Percentiles rank a stretch among this genome's conserved stretches.
Evolutionary conservation across 1,140 invertebrate species (phyloP).

Genomic region (Bombus waltoni): DNA sequence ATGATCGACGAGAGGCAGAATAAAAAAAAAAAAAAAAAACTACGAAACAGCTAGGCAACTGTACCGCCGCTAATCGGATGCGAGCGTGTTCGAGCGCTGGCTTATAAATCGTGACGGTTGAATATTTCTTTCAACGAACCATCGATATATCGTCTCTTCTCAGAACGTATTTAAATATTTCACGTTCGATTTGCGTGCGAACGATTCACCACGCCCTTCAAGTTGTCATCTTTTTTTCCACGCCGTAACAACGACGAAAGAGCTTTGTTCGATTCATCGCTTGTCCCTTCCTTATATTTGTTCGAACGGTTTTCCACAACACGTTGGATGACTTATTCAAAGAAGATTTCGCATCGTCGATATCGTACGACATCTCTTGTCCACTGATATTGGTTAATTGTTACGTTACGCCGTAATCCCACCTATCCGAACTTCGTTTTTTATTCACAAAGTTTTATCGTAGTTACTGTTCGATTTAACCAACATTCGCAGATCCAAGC

Average conservation of each 20-base stretch:
- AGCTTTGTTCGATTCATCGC: not conserved
- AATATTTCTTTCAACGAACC: not conserved
- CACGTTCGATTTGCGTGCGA: not conserved
- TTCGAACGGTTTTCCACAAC: not conserved
- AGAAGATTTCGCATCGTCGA: not conserved
- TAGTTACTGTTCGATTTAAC: too few species aligned
- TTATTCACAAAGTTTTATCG: not conserved
- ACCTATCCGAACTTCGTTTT: not conserved
- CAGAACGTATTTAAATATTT: slow-evolving; percentile 14
- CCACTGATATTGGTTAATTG: not conserved
- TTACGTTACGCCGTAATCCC: not conserved
- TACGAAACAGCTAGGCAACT: not conserved
- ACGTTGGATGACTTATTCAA: not conserved
- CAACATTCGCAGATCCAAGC: too few species aligned
- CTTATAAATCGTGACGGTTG: not conserved
- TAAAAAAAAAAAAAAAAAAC: not conserved
- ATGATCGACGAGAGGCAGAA: too few species aligned
- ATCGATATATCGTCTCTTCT: slow-evolving; percentile 19
- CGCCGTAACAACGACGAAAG: not conserved
- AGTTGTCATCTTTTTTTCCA: not conserved
- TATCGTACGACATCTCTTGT: not conserved
- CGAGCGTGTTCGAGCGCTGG: not conserved
- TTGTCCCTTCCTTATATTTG: too few species aligned
- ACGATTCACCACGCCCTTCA: not conserved
- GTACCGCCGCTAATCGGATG: not conserved